Base-by-base conservation (phyloP, 1,140 invertebrate species). In the Trichonephila clavata region DNA sequence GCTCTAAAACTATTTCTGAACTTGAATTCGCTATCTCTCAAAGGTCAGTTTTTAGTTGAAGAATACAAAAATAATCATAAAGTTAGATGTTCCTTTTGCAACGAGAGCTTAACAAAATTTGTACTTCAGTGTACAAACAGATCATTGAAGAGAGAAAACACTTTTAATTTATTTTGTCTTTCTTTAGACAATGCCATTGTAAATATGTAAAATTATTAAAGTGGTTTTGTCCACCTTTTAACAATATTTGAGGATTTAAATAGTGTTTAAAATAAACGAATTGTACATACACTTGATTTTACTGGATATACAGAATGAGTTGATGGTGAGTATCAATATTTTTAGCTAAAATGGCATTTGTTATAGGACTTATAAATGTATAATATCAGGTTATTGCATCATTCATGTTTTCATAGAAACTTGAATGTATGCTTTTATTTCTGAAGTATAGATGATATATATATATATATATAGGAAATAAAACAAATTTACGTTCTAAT, bases 41-140 rank as follows among this genome's bases (percentile, higher is more conserved):
- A 39, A 77, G 32, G 24, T 21, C 71, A 77, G 32, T 14, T 68
- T 24, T 68, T 24, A 24, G n/a, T 39, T 77, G 27, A 39, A 77
- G 27, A 20, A 18, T 77, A 27, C 27, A 32, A 14, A 24, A 18
- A 27, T 14, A 77, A 77, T 77, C 32, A 39, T 39, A 71, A 14
- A n/a, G 27, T 71, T 71, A 77, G 71, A 39, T 77, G 71, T 77
- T 32, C 71, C 71, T 77, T 77, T 20, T 18, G 16, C 27, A 77
- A 32, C 16, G 71, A 77, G 71, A 77, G 71, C 71, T 77, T 77
- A 77, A 39, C 63, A 77, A 77, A 63, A 63, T 63, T 20, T 63
- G 71, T 39, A 77, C 4, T 39, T 77, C 32, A 24, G 32, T 77
- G 27, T 77, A 18, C 27, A 77, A 77, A 77, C 71, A 39, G 32